Base-by-base conservation (phyloP, 2,888 invertebrate species). In the Eupithecia exiguata region DNA sequence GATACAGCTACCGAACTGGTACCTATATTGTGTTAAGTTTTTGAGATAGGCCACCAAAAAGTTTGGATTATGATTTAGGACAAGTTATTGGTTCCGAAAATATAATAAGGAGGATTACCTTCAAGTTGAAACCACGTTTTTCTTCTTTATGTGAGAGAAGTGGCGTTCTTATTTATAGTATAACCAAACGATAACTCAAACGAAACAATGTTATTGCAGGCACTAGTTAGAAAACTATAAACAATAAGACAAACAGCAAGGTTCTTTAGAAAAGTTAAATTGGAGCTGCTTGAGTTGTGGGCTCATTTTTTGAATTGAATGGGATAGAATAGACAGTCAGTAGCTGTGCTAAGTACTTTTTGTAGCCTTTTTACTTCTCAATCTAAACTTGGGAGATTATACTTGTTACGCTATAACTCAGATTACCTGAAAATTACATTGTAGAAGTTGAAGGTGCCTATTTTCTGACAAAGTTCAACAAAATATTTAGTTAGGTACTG, bases 281-380 rank as follows among this genome's bases (percentile, higher is more conserved):
- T 21, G 58, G 12, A 21, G 21, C 12, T 83, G 82, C 82, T 84
- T 84, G 82, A 83, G 87, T 89, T 88, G 88, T 89, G 87, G 86
- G 58, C 43, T 36, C 83, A 78, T 83, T 83, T 80, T 72, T 63
- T 74, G 73, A 70, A 77, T 86, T 83, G 85, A 85, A 87, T 84
- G 84, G 77, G 78, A 77, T 84, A 81, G 78, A 58, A 77, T 84
- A 81, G 78, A 58, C 71, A 76, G 74, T 81, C 81, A 74, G 1
- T 74, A 75, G 77, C 75, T 72, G 70, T 74, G 62, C 75, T 68
- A 76, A 72, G 69, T 76, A 71, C 46, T 67, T 69, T 65, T 36
- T 70, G 58, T 61, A 80, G 79, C 78, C 75, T 76, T 79, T 79
- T 77, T 73, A 78, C 74, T 79, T 77, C 70, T 53, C 70, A 76